Base-by-base conservation (phyloP, 2,888 invertebrate species). In the Ernsta delagoae region DNA sequence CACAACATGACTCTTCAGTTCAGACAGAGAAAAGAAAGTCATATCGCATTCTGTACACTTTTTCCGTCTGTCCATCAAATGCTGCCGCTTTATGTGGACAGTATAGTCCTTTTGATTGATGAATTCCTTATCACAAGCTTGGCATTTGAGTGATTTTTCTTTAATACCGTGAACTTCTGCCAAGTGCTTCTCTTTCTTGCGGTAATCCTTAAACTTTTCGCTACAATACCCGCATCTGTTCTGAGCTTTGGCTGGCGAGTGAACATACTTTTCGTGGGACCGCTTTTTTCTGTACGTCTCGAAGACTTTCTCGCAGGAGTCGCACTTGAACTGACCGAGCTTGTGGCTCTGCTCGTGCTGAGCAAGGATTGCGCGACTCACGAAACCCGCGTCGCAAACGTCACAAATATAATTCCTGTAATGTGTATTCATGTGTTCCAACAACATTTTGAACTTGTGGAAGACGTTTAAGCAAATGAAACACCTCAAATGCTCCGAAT, bases 301-400 rank as follows among this genome's bases (percentile, higher is more conserved):
- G 65, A 94, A 94, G 0, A 89, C 85, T 77, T 94, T 94, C 0
- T 88, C 79, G 70, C 94, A 94, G 6, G 79, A 74, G 36, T 81
- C 79, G 62, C 90, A 90, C 61, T 83, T 80, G 72, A 86, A 89
- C 0, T 80, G 78, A 0, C 88, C 88, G 0, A 78, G 75, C 65
- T 87, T 83, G 66, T 89, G 88, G 0, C 80, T 83, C 54, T 84
- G 81, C 0, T 79, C 79, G 70, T 90, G 90, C 8, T 83, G 78
- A 0, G 81, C 72, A 0, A 88, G 73, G n/a, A 84, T 84, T 16
- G 80, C 82, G 24, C 83, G 80, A 34, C 82, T 85, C 0, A 89
- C 84, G 50, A 89, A 90, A 0, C 89, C 89, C 0, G 85, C 83
- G 43, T 86, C 82, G 66, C 90, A 91, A 3, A 80, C 77, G 3